These are phyloP conservation scores for Bettongia penicillata DNA, from an alignment of 2,113 vertebrate species.

Conservation along the genomic window DNA sequence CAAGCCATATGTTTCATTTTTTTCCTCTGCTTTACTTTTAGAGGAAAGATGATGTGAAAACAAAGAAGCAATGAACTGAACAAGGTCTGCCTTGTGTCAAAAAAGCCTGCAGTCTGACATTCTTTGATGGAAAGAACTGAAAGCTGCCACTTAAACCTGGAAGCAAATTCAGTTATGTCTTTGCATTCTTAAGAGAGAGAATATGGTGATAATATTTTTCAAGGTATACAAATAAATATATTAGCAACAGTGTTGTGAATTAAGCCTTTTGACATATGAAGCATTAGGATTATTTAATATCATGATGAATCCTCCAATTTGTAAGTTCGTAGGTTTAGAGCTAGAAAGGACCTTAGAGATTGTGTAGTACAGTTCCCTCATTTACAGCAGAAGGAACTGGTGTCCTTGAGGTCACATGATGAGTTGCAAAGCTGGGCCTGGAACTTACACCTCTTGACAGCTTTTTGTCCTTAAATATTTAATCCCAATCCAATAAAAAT, in stretches of 20 bases:
- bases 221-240: conserved; percentile 13
- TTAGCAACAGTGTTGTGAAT: conserved; percentile 24
- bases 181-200: not conserved
- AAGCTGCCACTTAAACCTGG: not conserved
- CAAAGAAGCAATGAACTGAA: not conserved
- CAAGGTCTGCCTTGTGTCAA: conserved; percentile 6
- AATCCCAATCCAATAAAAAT: not conserved
- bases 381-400: not conserved
- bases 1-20: conserved; percentile 29
- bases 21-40: not conserved
- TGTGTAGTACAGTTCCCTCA: not conserved
- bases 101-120: conserved; percentile 8
- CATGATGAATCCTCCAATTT: not conserved
- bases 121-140: conserved; percentile 5
- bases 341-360: not conserved
- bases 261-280: conserved; percentile 17
- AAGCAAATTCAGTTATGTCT: conserved; percentile 15
- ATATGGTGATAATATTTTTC: conserved; percentile 24
- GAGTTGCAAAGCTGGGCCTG: not conserved
- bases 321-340: not conserved
- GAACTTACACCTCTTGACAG: not conserved
- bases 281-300: not conserved
- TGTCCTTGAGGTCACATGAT: not conserved
- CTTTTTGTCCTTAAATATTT: not conserved
- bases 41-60: conserved; percentile 31